Evolutionary conservation across 2,797 vertebrate genomes (phyloP).

Genomic region (Lerista edwardsae): DNA sequence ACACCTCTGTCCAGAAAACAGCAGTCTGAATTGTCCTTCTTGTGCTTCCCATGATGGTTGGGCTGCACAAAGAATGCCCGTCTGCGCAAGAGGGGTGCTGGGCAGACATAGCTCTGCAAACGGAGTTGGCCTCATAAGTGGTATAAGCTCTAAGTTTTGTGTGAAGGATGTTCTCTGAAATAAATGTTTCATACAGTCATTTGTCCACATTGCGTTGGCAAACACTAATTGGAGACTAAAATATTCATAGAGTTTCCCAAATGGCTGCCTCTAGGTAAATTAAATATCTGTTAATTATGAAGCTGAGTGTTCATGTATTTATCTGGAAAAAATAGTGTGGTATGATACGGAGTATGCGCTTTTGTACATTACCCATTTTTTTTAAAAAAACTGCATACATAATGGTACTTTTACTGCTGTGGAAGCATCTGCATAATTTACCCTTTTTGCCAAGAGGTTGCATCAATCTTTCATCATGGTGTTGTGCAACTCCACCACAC

Average conservation of each 20-base stretch:
- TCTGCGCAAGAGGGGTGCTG: no score
- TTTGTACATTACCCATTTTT: not conserved
- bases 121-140: not conserved
- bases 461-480: not conserved
- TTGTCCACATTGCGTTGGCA: slow-evolving; percentile 23
- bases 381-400: not conserved
- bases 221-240: slow-evolving; percentile 20
- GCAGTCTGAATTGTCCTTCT: no score
- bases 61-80: no score
- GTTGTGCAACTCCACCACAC: slow-evolving; percentile 1
- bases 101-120: not conserved
- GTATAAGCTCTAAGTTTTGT: not conserved
- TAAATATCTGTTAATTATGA: slow-evolving; percentile 32
- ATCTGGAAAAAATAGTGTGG: not conserved
- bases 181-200: slow-evolving; percentile 28
- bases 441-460: not conserved
- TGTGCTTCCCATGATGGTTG: no score
- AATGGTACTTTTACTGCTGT: not conserved
- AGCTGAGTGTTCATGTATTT: slow-evolving; percentile 15
- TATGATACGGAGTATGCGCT: not conserved
- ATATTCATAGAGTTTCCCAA: slow-evolving; percentile 11
- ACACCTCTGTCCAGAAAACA: no score
- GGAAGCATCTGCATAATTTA: slow-evolving; percentile 11
- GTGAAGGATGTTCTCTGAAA: not conserved
- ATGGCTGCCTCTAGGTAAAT: slow-evolving; percentile 13